Percentiles rank a stretch among this genome's conserved stretches.
phyloP scores from a whole-genome alignment of 2,113 vertebrate genomes.

The Platysteira castanea region DNA sequence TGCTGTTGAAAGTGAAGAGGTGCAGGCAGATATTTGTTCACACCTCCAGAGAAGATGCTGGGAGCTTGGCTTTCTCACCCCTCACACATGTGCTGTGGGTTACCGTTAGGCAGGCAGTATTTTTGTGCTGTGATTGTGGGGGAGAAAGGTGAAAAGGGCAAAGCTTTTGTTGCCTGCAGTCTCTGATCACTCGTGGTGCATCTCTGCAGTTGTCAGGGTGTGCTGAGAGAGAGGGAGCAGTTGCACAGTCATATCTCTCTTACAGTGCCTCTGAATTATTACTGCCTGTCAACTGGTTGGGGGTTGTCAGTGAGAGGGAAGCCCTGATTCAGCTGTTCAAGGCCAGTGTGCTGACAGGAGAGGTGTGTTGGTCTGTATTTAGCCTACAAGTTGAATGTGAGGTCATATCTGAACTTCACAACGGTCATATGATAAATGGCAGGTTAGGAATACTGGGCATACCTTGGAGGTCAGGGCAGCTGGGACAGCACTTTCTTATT shows the following conservation, averaged over 20 bases:
- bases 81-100: background rate
- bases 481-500: background rate
- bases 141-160: background rate
- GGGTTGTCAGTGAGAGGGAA: background rate
- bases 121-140: background rate
- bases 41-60: background rate
- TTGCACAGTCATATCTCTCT: background rate
- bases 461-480: conserved; percentile 32
- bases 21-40: background rate
- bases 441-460: background rate
- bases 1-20: background rate
- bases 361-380: conserved; percentile 47
- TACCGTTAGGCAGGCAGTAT: background rate
- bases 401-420: background rate
- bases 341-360: background rate
- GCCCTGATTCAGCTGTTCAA: background rate
- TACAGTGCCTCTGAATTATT: background rate
- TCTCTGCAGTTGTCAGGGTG: accelerated
- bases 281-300: background rate
- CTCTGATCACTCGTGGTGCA: background rate
- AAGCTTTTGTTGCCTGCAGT: background rate
- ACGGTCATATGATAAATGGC: conserved; percentile 54
- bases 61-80: background rate
- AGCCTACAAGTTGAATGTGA: background rate
- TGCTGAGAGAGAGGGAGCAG: background rate